phyloP scores from a whole-genome alignment of 2,888 invertebrate species.

The Furcula furcula region DNA sequence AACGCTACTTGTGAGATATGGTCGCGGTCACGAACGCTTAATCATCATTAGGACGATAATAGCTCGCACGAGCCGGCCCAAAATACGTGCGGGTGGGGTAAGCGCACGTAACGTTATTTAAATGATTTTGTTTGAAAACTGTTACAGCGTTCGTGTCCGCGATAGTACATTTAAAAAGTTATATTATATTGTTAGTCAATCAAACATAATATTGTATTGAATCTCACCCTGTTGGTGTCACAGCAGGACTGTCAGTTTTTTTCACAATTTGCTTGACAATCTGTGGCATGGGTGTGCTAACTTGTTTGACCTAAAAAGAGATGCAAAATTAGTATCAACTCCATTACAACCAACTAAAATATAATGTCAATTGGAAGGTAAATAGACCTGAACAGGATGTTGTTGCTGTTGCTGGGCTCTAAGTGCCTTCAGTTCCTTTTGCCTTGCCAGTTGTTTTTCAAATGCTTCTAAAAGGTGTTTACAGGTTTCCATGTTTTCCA shows the following conservation, averaged over 20 bases:
- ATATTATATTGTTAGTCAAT: no score
- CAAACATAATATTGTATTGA: no score
- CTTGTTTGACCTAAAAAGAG: constrained; percentile 60
- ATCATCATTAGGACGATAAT: no score
- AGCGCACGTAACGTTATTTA: no score
- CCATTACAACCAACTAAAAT: not conserved
- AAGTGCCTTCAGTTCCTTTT: constrained; percentile 86
- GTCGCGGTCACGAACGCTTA: no score
- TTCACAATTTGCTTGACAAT: constrained; percentile 62
- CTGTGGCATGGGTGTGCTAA: constrained; percentile 62
- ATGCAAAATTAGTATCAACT: not conserved
- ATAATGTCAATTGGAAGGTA: not conserved
- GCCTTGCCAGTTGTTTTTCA: constrained; percentile 88
- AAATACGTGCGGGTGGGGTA: no score
- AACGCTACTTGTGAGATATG: no score
- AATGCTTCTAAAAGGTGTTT: constrained; percentile 90
- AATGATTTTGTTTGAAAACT: no score
- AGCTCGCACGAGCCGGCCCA: no score
- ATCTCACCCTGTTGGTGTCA: constrained; percentile 71
- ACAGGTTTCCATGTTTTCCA: constrained; percentile 88
- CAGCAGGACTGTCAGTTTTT: constrained; percentile 59
- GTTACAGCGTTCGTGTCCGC: no score
- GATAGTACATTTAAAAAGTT: no score
- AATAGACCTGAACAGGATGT: constrained; percentile 60
- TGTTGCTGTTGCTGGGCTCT: constrained; percentile 66